Evolutionary conservation across 2,888 invertebrate genomes (phyloP).

Genomic region (Drosophila austrosaltans): DNA sequence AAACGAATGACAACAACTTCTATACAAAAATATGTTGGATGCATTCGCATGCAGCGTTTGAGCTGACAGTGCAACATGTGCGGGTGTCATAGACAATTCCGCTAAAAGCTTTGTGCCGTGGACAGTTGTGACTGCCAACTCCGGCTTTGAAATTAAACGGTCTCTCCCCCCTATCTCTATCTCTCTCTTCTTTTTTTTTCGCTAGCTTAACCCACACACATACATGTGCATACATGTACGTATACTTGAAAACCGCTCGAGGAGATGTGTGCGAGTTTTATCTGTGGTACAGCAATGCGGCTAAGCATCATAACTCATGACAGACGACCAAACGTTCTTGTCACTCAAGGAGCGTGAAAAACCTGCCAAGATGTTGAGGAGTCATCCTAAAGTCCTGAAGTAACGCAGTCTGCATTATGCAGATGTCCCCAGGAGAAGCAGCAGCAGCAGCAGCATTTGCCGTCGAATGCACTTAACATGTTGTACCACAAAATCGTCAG

Average conservation of each 20-base stretch:
- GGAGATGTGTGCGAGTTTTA: constrained; percentile 49
- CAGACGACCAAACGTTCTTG: constrained; percentile 50
- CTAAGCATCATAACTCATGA: constrained; percentile 77
- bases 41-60: constrained; percentile 47
- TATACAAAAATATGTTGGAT: constrained; percentile 1
- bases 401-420: constrained; percentile 65
- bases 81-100: constrained; percentile 71
- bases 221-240: constrained; percentile 3
- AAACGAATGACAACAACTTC: constrained; percentile 19
- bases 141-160: constrained; percentile 61
- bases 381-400: constrained; percentile 44
- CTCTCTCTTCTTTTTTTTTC: not conserved
- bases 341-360: constrained; percentile 73
- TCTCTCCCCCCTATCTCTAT: constrained; percentile 13
- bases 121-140: constrained; percentile 53
- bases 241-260: constrained; percentile 42
- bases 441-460: constrained; percentile 48
- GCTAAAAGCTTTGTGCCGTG: constrained; percentile 69
- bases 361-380: constrained; percentile 62
- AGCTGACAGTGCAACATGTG: constrained; percentile 75
- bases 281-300: constrained; percentile 53
- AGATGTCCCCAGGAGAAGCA: constrained; percentile 43
- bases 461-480: constrained; percentile 76
- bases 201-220: not conserved
- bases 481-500: constrained; percentile 79